A percentile compares a stretch with the other conserved stretches of the same genome.
Evolutionary conservation across 2,888 invertebrate genomes (phyloP).

Genomic region (Temnothorax rugatulus): DNA sequence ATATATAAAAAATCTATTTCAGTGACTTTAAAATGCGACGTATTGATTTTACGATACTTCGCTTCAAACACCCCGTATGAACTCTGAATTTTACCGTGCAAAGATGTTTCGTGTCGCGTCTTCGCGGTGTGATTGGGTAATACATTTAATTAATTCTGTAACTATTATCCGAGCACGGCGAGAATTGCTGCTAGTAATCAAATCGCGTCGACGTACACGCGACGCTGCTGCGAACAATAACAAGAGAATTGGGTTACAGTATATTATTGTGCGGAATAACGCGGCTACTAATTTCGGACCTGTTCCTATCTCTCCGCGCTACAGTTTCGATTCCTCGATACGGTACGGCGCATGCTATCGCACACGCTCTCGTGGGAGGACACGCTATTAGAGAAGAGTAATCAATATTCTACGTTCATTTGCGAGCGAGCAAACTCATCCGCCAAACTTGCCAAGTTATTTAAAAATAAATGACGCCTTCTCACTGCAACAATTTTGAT

Average conservation of each 20-base stretch:
- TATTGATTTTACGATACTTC: neutral
- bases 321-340: constrained; percentile 7
- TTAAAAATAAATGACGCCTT: constrained; percentile 49
- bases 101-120: neutral
- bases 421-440: constrained; percentile 13
- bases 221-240: constrained; percentile 15
- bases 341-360: constrained; percentile 27
- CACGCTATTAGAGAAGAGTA: constrained; percentile 44
- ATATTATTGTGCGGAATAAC: constrained; percentile 44
- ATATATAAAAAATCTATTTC: neutral
- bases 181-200: constrained; percentile 21
- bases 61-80: neutral
- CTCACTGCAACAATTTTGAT: constrained; percentile 35
- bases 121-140: constrained; percentile 24
- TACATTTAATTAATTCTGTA: constrained; percentile 42
- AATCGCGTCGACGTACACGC: constrained; percentile 34
- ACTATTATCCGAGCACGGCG: constrained; percentile 17
- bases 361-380: constrained; percentile 37
- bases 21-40: neutral
- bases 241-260: constrained; percentile 37
- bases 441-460: constrained; percentile 32
- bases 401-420: constrained; percentile 50
- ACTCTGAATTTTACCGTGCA: neutral
- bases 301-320: constrained; percentile 8
- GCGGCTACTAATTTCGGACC: constrained; percentile 32